Base-by-base conservation (phyloP, 2,888 invertebrate species). In the Nomada flava region DNA sequence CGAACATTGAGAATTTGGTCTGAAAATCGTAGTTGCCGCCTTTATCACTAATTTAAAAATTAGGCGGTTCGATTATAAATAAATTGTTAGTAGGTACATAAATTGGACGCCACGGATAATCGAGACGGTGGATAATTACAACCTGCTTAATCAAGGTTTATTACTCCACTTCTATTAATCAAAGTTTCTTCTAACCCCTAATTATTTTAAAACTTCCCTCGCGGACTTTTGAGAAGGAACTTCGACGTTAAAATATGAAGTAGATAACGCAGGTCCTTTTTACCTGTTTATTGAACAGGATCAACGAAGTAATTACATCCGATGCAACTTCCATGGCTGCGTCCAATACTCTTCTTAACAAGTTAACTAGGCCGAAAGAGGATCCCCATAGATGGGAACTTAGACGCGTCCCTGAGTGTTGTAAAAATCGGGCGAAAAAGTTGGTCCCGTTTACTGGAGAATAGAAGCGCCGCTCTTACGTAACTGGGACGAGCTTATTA, bases 401-500 rank as follows among this genome's bases (percentile, higher is more conserved):
- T 64, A 15, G 10, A n/a, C 52, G 52, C 26, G 65, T 65, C 50
- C 20, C 10, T 5, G 53, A 55, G 52, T 53, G 64, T 71, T 63
- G 70, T 65, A 77, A 78, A 72, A 72, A 82, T 84, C 78, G 67
- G 60, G 36, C n/a, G 69, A 47, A 76, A 79, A 84, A 84, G 72
- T 84, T 82, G 63, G 23, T 36, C 5, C 47, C 36, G 64, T n/a
- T 50, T 53, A 26, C 60, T 11, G 52, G 44, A 55, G 75, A 68
- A 57, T 47, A 55, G 53, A 71, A 29, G 55, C 20, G 60, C 52
- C 47, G 11, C 20, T 64, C 57, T 70, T 69, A 36, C 53, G 64
- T 76, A 82, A 76, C 80, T 64, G 68, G 64, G 71, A 74, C 80
- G 57, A 69, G 73, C 80, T 83, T 80, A 83, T 86, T 86, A 86